Evolutionary conservation across 30 jellyfish, hydroid and myxozoan genomes (phyloP).

Genomic region (Pelagia noctiluca): DNA sequence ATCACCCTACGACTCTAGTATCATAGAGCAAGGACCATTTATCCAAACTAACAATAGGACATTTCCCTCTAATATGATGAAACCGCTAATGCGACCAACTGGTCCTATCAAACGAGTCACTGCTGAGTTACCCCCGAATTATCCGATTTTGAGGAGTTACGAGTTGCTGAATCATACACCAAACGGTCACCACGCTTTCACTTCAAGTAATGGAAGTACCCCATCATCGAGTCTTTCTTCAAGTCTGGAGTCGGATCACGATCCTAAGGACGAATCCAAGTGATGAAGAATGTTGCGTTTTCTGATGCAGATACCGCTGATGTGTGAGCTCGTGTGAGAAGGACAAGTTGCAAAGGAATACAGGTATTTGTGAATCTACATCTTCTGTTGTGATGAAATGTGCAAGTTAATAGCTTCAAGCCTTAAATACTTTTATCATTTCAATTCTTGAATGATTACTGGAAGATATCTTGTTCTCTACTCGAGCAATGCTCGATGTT

Average conservation of each 20-base stretch:
- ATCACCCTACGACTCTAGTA: conserved; percentile 70
- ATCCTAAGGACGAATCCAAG: conserved; percentile 43
- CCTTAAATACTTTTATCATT: too few relatives aligned
- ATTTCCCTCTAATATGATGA: conserved; percentile 37
- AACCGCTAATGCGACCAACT: conserved; percentile 47
- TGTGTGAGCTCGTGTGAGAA: too few relatives aligned
- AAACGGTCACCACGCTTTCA: conserved; percentile 25
- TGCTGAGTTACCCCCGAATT: conserved; percentile 33
- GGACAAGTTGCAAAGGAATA: not conserved
- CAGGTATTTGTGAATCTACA: not conserved
- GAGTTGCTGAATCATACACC: conserved; percentile 16
- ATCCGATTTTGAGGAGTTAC: conserved; percentile 48
- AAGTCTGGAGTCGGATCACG: conserved; percentile 40
- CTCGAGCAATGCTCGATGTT: too few relatives aligned
- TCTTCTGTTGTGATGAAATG: not conserved
- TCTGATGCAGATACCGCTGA: not conserved
- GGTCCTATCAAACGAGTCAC: conserved; percentile 50
- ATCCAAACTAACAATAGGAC: conserved; percentile 26
- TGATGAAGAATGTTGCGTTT: not conserved
- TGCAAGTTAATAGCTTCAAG: not conserved
- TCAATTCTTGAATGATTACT: too few relatives aligned
- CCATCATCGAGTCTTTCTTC: conserved; percentile 71
- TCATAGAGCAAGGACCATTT: conserved; percentile 73
- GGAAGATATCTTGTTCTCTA: too few relatives aligned
- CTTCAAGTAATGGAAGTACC: conserved; percentile 61